Conservation (phyloP, 2,113 vertebrate species). For the Malurus cyaneus region DNA sequence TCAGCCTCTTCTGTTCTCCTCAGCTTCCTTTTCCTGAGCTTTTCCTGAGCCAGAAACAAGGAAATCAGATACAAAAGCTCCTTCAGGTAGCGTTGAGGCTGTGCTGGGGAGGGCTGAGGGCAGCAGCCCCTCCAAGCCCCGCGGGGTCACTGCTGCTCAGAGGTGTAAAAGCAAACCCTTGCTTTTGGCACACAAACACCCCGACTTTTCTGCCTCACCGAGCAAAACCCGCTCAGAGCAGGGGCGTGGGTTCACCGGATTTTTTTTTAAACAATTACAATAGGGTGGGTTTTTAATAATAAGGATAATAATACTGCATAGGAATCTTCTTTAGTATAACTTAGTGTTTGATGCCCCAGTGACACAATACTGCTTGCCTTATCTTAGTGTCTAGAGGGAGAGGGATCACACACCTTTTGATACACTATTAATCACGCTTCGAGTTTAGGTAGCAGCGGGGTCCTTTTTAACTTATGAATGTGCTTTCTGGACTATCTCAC, state of each 20-base stretch:
- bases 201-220: not conserved
- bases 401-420: conserved; percentile 40
- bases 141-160: not conserved
- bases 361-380: conserved; percentile 69
- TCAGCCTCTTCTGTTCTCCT: not conserved
- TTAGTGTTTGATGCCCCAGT: conserved; percentile 40
- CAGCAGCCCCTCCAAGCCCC: not conserved
- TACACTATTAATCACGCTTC: conserved; percentile 34
- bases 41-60: not conserved
- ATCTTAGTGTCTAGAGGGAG: conserved; percentile 50
- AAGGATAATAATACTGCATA: not conserved
- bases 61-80: conserved; percentile 53
- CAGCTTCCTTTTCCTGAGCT: not conserved
- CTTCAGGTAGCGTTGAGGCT: not conserved
- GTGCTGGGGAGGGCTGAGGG: not conserved
- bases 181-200: not conserved
- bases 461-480: conserved; percentile 49
- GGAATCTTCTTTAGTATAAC: conserved; percentile 32
- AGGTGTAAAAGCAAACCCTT: not conserved
- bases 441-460: conserved; percentile 22
- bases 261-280: not conserved
- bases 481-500: conserved; percentile 48
- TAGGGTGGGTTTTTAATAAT: not conserved
- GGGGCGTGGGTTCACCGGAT: not conserved
- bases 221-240: not conserved